phyloP scores from a whole-genome alignment of 1,140 invertebrate genomes.

The Drosophila lowei region DNA sequence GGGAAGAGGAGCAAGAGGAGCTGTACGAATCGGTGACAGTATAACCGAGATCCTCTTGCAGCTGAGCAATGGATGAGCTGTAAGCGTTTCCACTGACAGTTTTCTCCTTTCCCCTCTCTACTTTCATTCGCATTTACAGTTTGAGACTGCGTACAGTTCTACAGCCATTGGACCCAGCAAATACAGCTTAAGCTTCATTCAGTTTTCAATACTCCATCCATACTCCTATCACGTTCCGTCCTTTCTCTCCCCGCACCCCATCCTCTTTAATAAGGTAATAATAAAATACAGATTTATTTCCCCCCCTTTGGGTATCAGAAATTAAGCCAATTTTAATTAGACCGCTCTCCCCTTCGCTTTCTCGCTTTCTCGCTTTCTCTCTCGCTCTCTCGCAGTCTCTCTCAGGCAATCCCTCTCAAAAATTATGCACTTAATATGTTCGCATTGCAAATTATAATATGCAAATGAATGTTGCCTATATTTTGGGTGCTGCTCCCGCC shows the following conservation, averaged over 20 bases:
- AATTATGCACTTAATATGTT: constrained; percentile 68
- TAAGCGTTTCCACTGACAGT: no score
- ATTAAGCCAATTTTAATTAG: constrained; percentile 76
- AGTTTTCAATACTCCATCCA: background rate
- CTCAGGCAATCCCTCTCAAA: constrained; percentile 36
- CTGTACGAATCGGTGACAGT: background rate
- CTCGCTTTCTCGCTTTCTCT: background rate
- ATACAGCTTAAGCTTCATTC: background rate
- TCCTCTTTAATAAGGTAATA: constrained; percentile 31
- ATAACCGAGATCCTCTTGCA: background rate
- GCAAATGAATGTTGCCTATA: constrained; percentile 61
- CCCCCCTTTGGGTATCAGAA: constrained; percentile 47
- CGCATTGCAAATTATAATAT: constrained; percentile 67
- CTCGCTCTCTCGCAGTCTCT: background rate
- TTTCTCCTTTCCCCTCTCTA: no score
- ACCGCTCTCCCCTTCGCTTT: background rate
- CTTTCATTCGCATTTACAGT: no score
- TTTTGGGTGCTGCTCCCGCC: constrained; percentile 23
- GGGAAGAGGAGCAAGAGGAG: no score
- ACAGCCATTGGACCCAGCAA: background rate
- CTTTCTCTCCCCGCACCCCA: background rate
- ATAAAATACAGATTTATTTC: constrained; percentile 44
- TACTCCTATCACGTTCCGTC: constrained; percentile 6
- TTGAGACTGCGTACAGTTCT: background rate
- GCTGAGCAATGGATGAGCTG: no score